Base-by-base conservation (phyloP, 1,140 invertebrate species). In the Brachionus rotundiformis region DNA sequence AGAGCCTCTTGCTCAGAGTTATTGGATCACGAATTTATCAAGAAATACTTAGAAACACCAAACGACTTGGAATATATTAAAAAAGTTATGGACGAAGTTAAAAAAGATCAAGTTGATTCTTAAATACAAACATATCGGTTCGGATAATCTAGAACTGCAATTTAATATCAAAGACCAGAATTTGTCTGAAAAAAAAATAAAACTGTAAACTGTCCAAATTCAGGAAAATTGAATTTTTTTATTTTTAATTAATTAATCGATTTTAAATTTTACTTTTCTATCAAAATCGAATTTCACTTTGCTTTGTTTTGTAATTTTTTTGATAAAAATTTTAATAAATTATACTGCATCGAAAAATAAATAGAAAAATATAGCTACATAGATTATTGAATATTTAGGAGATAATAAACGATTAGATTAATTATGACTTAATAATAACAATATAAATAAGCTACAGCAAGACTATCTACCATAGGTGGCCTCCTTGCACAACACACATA, bases 41-140 rank as follows among this genome's bases (percentile, higher is more conserved):
- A 23, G 36, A 79, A 79, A 11, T 79, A 79, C 25, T 3, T 25
- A 39, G 33, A 63, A 25, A 63, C 13, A 8, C 59, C 44, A 13
- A 79, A 59, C 25, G 76, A 79, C 25, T 19, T 79, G 23, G 47
- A 59, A 31, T 63, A 29, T n/a, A 79, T 79, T 13, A 41, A 79
- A 39, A 79, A 59, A 31, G 76, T 79, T 11, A 79, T 79, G 27
- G 76, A 79, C n/a, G 29, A 79, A 41, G 76, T 79, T 8, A 63
- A 54, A 54, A 33, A 59, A 41, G 71, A 75, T 75, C 13, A 41
- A 36, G 44, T 75, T 49, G 71, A 75, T 6, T 31, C 71, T 39
- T 75, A 49, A 41, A 19, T 19, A 41, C n/a, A 7, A 54, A 54
- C 7, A 54, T 1, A 54, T 16, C 8, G 47, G n/a, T 19, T 7